phyloP scores from a whole-genome alignment of 2,113 vertebrate species.

The Noturus placidus region DNA sequence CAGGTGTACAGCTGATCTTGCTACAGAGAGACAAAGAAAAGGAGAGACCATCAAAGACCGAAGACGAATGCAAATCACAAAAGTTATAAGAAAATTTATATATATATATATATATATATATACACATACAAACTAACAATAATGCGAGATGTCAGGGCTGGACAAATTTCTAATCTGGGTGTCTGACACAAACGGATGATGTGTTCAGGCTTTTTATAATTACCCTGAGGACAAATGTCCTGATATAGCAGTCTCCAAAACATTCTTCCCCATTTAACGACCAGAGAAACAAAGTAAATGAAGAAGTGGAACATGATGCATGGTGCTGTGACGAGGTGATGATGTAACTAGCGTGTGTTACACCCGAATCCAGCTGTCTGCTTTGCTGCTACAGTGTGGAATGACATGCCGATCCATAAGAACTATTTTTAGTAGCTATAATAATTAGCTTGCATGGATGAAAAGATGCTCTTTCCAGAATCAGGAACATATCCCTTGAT shows the following conservation, averaged over 20 bases:
- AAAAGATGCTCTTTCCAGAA: background rate
- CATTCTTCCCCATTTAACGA: background rate
- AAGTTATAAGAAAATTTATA: background rate
- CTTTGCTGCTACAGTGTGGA: no score
- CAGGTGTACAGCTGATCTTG: constrained; percentile 94
- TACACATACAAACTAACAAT: no score
- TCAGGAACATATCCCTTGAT: background rate
- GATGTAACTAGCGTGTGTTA: background rate
- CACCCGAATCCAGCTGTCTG: background rate
- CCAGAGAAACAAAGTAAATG: background rate
- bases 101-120: background rate
- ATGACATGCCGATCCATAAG: no score
- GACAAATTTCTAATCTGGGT: no score
- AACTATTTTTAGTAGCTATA: background rate
- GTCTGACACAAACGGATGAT: background rate
- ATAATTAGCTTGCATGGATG: background rate
- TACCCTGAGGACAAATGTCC: background rate
- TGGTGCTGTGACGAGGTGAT: background rate
- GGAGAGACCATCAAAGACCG: background rate
- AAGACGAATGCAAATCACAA: background rate
- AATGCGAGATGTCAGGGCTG: no score
- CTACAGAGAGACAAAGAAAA: constrained; percentile 62
- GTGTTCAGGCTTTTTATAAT: background rate
- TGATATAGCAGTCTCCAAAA: background rate
- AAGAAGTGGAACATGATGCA: background rate